Evolutionary conservation across 2,113 vertebrate species (phyloP).

Genomic region (Cynocephalus volans): DNA sequence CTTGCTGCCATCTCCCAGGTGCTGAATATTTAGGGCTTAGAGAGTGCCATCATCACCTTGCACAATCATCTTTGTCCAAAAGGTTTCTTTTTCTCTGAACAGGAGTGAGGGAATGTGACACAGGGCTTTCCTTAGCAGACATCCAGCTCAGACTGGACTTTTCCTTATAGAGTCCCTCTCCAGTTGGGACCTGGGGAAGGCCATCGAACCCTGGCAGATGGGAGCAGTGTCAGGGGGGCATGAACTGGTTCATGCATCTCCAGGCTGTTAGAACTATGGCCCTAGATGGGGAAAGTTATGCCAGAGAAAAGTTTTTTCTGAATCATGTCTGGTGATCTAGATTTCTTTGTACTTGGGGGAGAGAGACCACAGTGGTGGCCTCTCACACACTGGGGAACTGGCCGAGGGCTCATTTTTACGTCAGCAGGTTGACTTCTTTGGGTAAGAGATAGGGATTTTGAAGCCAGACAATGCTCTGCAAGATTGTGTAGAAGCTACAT

Average conservation of each 20-base stretch:
- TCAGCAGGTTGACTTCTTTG: not conserved
- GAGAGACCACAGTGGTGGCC: not conserved
- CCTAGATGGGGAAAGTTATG: not conserved
- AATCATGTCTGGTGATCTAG: not conserved
- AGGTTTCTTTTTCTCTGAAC: not conserved
- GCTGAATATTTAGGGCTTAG: not conserved
- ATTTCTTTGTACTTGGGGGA: not conserved
- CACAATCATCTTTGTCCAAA: accelerated
- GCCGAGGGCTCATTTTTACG: not conserved
- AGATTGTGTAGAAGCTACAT: not conserved
- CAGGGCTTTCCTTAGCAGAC: not conserved
- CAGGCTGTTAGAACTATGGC: not conserved
- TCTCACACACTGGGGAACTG: not conserved
- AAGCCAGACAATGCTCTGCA: not conserved
- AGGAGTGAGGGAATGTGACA: not conserved
- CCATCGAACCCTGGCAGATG: not conserved
- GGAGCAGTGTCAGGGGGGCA: not conserved
- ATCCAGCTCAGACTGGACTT: not conserved
- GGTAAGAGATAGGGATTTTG: not conserved
- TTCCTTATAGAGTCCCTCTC: not conserved
- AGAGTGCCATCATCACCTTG: not conserved
- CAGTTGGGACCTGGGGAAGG: not conserved
- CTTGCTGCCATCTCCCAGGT: not conserved
- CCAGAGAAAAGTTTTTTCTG: not conserved
- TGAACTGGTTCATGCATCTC: not conserved